These are phyloP conservation scores for Drosophila limbata DNA, from an alignment of 2,888 invertebrate species.

Conservation along the genomic window DNA sequence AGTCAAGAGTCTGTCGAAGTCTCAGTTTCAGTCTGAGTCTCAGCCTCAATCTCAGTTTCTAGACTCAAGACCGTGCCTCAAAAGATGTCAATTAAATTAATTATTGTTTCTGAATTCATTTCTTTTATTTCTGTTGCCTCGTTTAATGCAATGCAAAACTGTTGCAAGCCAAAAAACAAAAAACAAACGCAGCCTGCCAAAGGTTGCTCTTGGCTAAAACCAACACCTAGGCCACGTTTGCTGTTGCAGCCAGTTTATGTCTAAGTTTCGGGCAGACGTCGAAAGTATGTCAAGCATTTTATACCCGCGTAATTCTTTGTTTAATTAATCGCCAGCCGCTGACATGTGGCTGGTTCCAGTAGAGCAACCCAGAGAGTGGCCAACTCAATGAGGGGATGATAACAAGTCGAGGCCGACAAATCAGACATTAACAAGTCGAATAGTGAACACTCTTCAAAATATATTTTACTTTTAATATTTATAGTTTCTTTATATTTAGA, in stretches of 20 bases:
- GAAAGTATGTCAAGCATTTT: constrained; percentile 83
- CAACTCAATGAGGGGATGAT: constrained; percentile 65
- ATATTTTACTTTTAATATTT: neutral
- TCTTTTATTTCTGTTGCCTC: constrained; percentile 28
- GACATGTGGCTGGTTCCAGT: constrained; percentile 78
- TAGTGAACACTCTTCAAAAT: constrained; percentile 22
- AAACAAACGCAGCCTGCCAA: constrained; percentile 35
- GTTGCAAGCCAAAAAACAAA: constrained; percentile 47
- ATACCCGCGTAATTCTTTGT: constrained; percentile 83
- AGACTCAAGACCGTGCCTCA: constrained; percentile 71
- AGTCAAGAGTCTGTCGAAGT: constrained; percentile 68
- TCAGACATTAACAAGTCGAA: constrained; percentile 14
- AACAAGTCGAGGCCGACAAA: constrained; percentile 35
- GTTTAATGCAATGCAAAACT: constrained; percentile 77
- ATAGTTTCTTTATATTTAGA: neutral
- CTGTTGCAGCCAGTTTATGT: constrained; percentile 42
- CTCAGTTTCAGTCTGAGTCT: constrained; percentile 21
- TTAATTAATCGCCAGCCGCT: constrained; percentile 77
- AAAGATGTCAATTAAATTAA: constrained; percentile 85
- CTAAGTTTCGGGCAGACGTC: constrained; percentile 48
- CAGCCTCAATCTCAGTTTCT: constrained; percentile 40
- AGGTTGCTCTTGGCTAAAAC: constrained; percentile 52
- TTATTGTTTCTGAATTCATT: constrained; percentile 75
- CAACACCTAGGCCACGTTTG: constrained; percentile 64
- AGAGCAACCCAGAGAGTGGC: constrained; percentile 62